Base-by-base conservation (phyloP, 2,113 vertebrate genomes). In the Odocoileus virginianus region DNA sequence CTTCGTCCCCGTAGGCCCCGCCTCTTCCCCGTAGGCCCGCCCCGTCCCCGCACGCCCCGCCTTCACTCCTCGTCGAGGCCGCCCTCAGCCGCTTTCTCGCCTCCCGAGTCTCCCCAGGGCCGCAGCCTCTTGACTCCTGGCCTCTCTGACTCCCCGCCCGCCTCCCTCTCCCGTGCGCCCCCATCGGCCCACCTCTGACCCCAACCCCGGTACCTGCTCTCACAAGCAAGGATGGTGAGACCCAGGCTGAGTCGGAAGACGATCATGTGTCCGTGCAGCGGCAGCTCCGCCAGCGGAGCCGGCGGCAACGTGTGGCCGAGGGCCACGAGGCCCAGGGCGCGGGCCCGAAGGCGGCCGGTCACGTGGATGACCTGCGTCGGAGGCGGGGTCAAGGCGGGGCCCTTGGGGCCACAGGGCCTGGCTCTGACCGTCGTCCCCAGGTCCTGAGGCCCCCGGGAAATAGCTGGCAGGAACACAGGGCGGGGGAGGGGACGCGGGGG, bases 171-270 rank as follows among this genome's bases (percentile, higher is more conserved):
- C 82, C 5, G 28, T 17, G 40, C 11, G 3, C 61, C 33, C 30
- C 36, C 33, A 16, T 15, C n/a, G 12, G 7, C 79, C 86, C 7
- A 0, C 74, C 64, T 81, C 45, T 54, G 93, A 74, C 45, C 21
- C 50, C 71, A 12, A 15, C 60, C 93, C 85, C 27, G 78, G 89
- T 98, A 99, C 99, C 99, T 99, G 99, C 99, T 99, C 98, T 99
- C 99, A 95, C 99, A 99, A 92, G 99, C 99, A 64, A 99, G 99
- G 98, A 99, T 99, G 98, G 99, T 99, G 57, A 99, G 98, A 92
- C 99, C 99, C 99, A 99, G 99, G 98, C 99, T 99, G 97, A 99
- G 99, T n/a, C 99, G 99, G 97, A 99, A 99, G 89, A 99, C 99
- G 55, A 99, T 99, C 99, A 99, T 99, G 23, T 99, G 99, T 90